Percentiles rank a stretch among this genome's conserved stretches.
Conservation (phyloP, 2,888 invertebrate genomes). For the Phengaris alcon region DNA sequence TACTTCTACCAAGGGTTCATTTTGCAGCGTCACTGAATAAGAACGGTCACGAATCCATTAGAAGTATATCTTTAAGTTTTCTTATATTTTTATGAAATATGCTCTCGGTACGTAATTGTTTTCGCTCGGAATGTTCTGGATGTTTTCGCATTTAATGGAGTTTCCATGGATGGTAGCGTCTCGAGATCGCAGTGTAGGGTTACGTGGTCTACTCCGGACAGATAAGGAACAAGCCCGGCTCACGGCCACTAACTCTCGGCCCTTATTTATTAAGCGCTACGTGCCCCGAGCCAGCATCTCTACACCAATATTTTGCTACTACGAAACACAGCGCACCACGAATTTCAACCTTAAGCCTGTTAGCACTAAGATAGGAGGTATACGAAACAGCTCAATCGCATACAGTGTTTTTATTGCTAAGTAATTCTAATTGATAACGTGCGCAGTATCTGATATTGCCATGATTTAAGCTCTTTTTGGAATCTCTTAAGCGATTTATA, state of each 20-base stretch:
- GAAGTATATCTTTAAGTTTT: constrained; percentile 49
- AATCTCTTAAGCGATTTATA: constrained; percentile 61
- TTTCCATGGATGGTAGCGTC: constrained; percentile 33
- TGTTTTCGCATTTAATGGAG: constrained; percentile 23
- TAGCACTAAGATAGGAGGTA: constrained; percentile 35
- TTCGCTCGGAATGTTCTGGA: constrained; percentile 27
- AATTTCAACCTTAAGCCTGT: constrained; percentile 42
- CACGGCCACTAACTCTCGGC: constrained; percentile 63
- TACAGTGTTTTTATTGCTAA: constrained; percentile 42
- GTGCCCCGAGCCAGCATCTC: constrained; percentile 63
- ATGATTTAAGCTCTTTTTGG: constrained; percentile 66
- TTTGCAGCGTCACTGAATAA: constrained; percentile 42
- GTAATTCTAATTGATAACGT: constrained; percentile 69
- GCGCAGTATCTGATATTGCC: constrained; percentile 66
- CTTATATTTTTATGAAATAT: constrained; percentile 50
- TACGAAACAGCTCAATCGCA: constrained; percentile 34
- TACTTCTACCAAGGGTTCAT: constrained; percentile 33
- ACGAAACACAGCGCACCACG: constrained; percentile 37
- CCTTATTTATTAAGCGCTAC: constrained; percentile 73
- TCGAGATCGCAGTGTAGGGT: constrained; percentile 57
- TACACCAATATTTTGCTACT: constrained; percentile 44
- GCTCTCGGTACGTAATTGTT: constrained; percentile 38
- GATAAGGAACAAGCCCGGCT: constrained; percentile 68
- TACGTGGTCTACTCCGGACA: constrained; percentile 54
- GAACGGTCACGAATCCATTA: constrained; percentile 58